A percentile compares a stretch with the other conserved stretches of the same genome.
Evolutionary conservation across 2,888 invertebrate species (phyloP).

Genomic region (Trissolcus japonicus): DNA sequence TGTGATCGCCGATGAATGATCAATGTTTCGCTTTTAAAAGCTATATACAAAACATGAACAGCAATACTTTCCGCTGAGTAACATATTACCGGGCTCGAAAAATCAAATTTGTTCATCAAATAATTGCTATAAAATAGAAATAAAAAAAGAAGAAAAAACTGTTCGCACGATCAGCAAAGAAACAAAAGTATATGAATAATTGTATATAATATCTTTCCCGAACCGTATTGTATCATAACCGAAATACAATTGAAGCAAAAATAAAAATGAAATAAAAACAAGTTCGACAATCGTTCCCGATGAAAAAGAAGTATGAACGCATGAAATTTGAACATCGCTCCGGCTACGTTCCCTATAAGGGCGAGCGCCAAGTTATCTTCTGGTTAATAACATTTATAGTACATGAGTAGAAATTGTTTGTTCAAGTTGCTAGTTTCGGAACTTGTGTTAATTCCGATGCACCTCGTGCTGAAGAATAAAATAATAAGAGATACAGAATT

Average conservation of each 20-base stretch:
- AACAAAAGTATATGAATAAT: background rate
- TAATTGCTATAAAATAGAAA: slow-evolving; percentile 1
- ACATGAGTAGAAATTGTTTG: slow-evolving; percentile 36
- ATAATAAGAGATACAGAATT: background rate
- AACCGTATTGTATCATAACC: slow-evolving; percentile 3
- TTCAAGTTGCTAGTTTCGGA: slow-evolving; percentile 42
- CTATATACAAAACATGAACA: slow-evolving; percentile 48
- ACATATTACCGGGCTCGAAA: slow-evolving; percentile 13
- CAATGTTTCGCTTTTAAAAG: slow-evolving; percentile 28
- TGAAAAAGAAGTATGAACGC: slow-evolving; percentile 21
- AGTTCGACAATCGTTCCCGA: slow-evolving; percentile 11
- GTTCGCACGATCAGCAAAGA: background rate
- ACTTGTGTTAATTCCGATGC: slow-evolving; percentile 25
- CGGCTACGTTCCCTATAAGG: slow-evolving; percentile 27
- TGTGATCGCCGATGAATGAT: slow-evolving; percentile 40
- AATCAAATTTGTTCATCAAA: background rate
- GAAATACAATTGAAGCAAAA: slow-evolving; percentile 7
- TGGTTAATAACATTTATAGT: slow-evolving; percentile 33
- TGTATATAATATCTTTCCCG: background rate
- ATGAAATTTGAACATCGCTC: slow-evolving; percentile 20
- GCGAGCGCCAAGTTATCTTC: slow-evolving; percentile 23
- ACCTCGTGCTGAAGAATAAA: slow-evolving; percentile 16
- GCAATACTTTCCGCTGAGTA: slow-evolving; percentile 23
- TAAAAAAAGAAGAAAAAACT: background rate
- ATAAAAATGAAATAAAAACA: slow-evolving; percentile 12